These are phyloP conservation scores for Tridacna gigas DNA, from an alignment of 2,888 invertebrate species.

Conservation along the genomic window DNA sequence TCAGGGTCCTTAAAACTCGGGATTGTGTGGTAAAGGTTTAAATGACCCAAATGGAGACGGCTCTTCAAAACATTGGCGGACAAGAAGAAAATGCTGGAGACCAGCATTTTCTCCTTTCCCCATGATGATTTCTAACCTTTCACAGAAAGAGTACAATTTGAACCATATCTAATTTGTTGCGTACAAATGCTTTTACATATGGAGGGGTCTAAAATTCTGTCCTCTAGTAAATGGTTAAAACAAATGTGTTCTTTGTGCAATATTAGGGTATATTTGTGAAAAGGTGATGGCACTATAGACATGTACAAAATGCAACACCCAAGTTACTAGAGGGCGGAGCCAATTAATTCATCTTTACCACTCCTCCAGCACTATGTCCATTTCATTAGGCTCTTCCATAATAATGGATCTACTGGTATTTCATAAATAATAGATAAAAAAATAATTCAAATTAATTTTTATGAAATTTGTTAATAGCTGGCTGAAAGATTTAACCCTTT, in stretches of 20 bases:
- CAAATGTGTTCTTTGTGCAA: not conserved
- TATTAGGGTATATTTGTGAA: not conserved
- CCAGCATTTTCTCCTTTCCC: not conserved
- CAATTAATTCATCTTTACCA: constrained; percentile 37
- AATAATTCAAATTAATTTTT: too few species aligned
- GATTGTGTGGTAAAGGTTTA: too few species aligned
- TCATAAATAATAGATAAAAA: not conserved
- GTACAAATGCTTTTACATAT: too few species aligned
- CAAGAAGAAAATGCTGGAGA: not conserved
- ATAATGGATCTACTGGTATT: constrained; percentile 10
- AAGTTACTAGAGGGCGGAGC: not conserved
- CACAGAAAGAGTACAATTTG: too few species aligned
- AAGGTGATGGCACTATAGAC: too few species aligned
- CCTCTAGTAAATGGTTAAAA: not conserved
- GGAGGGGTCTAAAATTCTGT: not conserved
- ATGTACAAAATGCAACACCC: not conserved
- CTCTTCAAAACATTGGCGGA: not conserved
- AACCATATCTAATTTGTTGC: too few species aligned
- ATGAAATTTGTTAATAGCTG: too few species aligned
- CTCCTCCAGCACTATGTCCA: constrained; percentile 41
- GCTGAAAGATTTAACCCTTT: too few species aligned
- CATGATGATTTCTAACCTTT: not conserved
- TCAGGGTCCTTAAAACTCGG: too few species aligned
- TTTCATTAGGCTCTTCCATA: constrained; percentile 27
- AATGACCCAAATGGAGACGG: not conserved